These are phyloP conservation scores for Meandrina meandrites DNA, from an alignment of 92 coral and sea anemone genomes.

Conservation along the genomic window DNA sequence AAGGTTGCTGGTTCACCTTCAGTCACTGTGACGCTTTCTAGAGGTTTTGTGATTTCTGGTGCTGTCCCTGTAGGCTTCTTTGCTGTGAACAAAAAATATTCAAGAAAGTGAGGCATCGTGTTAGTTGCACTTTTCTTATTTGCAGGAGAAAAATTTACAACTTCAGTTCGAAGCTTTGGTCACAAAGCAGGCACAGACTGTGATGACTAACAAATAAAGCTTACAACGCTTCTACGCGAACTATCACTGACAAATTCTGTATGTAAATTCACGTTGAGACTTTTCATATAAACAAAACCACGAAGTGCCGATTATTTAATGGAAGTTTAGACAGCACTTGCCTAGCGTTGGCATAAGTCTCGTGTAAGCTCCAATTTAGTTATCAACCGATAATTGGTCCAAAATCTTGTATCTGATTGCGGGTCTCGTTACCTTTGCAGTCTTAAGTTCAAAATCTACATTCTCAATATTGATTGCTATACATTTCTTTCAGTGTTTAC, in stretches of 20 bases:
- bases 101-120: neutral
- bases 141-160: neutral
- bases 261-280: no score
- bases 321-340: neutral
- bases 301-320: no score
- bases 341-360: neutral
- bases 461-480: neutral
- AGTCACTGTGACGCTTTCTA: slow-evolving; percentile 48
- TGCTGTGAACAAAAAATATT: slow-evolving; percentile 19
- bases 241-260: neutral
- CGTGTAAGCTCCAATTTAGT: neutral
- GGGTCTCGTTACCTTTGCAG: neutral
- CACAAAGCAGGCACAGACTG: no score
- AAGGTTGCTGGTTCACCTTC: slow-evolving; percentile 70
- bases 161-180: neutral
- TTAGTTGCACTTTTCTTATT: neutral
- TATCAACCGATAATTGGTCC: no score
- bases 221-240: neutral
- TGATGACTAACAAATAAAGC: neutral
- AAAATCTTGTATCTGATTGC: neutral
- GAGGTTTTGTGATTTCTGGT: slow-evolving; percentile 50
- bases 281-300: no score
- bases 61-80: slow-evolving; percentile 51
- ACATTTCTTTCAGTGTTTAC: no score
- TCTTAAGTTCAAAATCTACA: neutral